phyloP scores from a whole-genome alignment of 2,113 vertebrate genomes.

The Vireo altiloquus region DNA sequence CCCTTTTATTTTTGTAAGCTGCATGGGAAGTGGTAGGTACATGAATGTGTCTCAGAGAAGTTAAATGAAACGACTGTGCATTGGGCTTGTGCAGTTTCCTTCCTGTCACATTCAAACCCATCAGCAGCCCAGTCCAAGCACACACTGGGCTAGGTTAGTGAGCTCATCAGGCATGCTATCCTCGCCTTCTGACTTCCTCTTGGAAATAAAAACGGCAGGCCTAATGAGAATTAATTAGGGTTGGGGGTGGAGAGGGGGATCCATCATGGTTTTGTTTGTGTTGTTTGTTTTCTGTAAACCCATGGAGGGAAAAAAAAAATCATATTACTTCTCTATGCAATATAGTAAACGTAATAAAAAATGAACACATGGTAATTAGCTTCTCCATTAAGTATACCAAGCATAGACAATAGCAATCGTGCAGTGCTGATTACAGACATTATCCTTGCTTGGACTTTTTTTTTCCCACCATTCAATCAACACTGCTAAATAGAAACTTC shows the following conservation, averaged over 20 bases:
- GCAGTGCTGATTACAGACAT: conserved; percentile 63
- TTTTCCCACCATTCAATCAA: conserved; percentile 62
- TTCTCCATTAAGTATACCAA: conserved; percentile 59
- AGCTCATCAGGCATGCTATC: conserved; percentile 53
- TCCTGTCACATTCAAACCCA: conserved; percentile 58
- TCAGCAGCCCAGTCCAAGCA: conserved; percentile 31
- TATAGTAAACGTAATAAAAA: conserved; percentile 59
- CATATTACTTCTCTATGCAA: conserved; percentile 46
- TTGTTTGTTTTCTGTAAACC: conserved; percentile 63
- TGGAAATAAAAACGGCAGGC: conserved; percentile 49
- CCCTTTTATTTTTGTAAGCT: conserved; percentile 5
- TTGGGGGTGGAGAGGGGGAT: neutral
- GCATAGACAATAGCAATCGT: conserved; percentile 58
- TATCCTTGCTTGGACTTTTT: conserved; percentile 56
- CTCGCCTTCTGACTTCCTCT: conserved; percentile 54
- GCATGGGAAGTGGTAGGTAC: conserved; percentile 42
- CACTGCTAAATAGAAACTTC: conserved; percentile 65
- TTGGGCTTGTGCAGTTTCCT: conserved; percentile 49
- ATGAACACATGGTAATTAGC: conserved; percentile 63
- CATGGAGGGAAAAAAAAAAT: conserved; percentile 32
- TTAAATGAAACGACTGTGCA: conserved; percentile 48
- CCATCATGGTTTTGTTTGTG: conserved; percentile 43
- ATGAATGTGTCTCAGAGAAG: conserved; percentile 46
- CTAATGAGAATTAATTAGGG: conserved; percentile 62
- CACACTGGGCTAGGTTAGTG: conserved; percentile 39